phyloP scores from a whole-genome alignment of 2,797 vertebrate genomes.

The Neoniphon sammara region DNA sequence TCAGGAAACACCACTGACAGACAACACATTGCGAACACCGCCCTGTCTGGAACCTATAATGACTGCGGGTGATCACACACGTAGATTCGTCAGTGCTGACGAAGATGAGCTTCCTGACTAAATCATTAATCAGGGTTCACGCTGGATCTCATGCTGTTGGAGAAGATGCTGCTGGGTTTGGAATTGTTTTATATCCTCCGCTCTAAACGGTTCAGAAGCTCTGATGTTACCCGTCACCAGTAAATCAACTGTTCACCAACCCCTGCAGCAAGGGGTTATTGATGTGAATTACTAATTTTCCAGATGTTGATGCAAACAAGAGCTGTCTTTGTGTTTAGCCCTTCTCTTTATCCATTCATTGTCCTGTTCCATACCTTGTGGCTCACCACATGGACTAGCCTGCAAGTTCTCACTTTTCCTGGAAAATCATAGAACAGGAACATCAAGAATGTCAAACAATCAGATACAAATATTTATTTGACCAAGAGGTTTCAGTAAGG shows the following conservation, averaged over 20 bases:
- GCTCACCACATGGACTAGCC: conserved; percentile 34
- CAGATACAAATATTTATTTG: conserved; percentile 61
- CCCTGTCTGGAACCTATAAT: background rate
- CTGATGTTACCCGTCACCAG: background rate
- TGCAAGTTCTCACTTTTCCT: conserved; percentile 43
- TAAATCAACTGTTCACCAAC: background rate
- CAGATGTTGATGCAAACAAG: conserved; percentile 14
- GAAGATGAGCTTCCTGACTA: background rate
- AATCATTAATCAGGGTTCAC: background rate
- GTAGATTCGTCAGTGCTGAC: background rate
- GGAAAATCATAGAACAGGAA: conserved; percentile 46
- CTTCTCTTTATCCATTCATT: background rate
- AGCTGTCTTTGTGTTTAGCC: background rate
- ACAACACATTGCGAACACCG: background rate
- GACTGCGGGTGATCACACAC: background rate
- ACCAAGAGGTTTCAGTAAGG: conserved; percentile 36
- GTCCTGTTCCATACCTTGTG: background rate
- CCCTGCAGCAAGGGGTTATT: background rate
- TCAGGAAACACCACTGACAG: conserved; percentile 19
- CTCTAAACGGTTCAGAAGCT: background rate
- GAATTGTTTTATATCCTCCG: background rate
- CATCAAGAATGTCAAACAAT: conserved; percentile 62
- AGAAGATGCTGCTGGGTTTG: background rate
- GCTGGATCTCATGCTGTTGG: background rate
- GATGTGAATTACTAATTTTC: conserved; percentile 26